Percentiles rank a stretch among this genome's conserved stretches.
phyloP scores from a whole-genome alignment of 2,113 vertebrate genomes.

The Oryctolagus cuniculus region mOryCun1.1 NC_091434.1:166616501-166617000 shows the following conservation, averaged over 20 bases:
- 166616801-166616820: conserved; percentile 71
- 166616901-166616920: conserved; percentile 23
- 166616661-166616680: conserved; percentile 66
- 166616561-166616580: conserved; percentile 9
- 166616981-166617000: neutral
- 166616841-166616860: neutral
- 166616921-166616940: conserved; percentile 35
- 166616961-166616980: conserved; percentile 10
- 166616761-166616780: conserved; percentile 67
- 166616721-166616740: conserved; percentile 76
- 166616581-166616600: neutral
- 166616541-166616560: neutral
- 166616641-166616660: conserved; percentile 65
- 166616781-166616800: conserved; percentile 75
- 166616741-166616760: conserved; percentile 80
- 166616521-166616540: neutral
- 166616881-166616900: neutral
- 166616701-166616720: conserved; percentile 82
- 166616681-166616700: conserved; percentile 79
- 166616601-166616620: conserved; percentile 65
- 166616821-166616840: conserved; percentile 47
- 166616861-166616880: neutral
- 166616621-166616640: conserved; percentile 77
- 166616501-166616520: neutral
- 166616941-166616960: neutral